Conservation (phyloP, 2,113 vertebrate genomes). For the Hippocampus abdominalis region DNA sequence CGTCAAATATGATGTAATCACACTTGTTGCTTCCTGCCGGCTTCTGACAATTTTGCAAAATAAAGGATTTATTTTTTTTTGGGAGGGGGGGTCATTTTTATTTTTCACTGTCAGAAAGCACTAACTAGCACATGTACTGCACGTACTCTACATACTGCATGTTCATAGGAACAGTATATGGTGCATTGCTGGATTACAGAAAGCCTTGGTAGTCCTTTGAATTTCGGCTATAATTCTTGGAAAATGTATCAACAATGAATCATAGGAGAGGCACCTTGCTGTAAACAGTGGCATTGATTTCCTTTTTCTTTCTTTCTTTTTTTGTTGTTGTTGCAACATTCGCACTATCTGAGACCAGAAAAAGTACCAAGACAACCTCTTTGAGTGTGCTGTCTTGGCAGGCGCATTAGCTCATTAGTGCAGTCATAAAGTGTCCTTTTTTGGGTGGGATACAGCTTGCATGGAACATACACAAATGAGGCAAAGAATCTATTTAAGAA, state of each 20-base stretch:
- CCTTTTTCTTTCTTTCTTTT: not conserved
- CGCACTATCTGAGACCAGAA: constrained; percentile 1
- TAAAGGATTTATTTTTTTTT: not conserved
- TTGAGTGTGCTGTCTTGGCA: constrained; percentile 8
- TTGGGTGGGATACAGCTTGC: not conserved
- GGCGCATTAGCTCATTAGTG: constrained; percentile 10
- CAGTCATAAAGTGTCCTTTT: not conserved
- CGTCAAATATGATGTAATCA: not conserved
- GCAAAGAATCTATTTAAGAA: not conserved
- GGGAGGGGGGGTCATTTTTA: too few relatives aligned
- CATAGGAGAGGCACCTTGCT: constrained; percentile 1
- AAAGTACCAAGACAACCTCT: constrained; percentile 15
- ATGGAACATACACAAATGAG: not conserved
- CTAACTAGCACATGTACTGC: too few relatives aligned
- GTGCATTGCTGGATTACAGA: not conserved
- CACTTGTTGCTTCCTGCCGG: constrained; percentile 38
- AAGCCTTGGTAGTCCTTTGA: not conserved
- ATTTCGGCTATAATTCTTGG: not conserved
- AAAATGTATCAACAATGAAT: not conserved
- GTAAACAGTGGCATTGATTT: constrained; percentile 15
- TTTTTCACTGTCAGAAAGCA: not conserved
- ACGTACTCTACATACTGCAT: not conserved
- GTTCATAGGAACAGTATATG: not conserved
- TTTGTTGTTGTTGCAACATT: not conserved
- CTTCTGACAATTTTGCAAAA: not conserved